Base-by-base conservation (phyloP, 2,888 invertebrate genomes). In the Scrobipalpa atriplicella region DNA sequence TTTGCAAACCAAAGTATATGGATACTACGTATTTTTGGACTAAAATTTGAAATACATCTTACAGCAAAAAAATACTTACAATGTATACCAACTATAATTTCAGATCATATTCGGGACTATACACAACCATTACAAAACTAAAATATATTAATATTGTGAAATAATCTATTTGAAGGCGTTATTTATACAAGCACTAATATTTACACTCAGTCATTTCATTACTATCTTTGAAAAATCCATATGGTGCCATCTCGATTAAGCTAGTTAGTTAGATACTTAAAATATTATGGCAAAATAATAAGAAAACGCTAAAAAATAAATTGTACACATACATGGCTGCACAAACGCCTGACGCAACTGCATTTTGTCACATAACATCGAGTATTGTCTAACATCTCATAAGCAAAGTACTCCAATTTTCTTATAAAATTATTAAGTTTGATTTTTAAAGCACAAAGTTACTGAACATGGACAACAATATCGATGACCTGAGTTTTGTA, bases 231-330 rank as follows among this genome's bases (percentile, higher is more conserved):
- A 63, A 51, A 51, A 36, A 43, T 38, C 41, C 21, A 52, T 52
- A n/a, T 41, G 52, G 43, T 41, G 61, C 61, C 19, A n/a, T 39
- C 18, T 2, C 11, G 18, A 29, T 56, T 29, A 70, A 75, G 66
- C 70, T 75, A 76, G 51, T 71, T 74, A 80, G 72, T 75, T 43
- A 43, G 2, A 10, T 47, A 75, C 73, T 79, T 81, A 83, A 71
- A 78, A 80, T 85, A 88, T 83, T 87, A 89, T 89, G 89, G 88
- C 89, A 87, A 84, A 77, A 75, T 79, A 76, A 80, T 82, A 81
- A 83, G 78, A 80, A 83, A 76, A 82, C 81, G 81, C 81, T 75
- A 78, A 75, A 73, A 71, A 75, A 79, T 80, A 78, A 78, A 82
- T 87, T 87, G 84, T 85, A 87, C 86, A 82, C 70, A 74, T 65